Base-by-base conservation (phyloP, 2,888 invertebrate species). In the Archips crataeganus region DNA sequence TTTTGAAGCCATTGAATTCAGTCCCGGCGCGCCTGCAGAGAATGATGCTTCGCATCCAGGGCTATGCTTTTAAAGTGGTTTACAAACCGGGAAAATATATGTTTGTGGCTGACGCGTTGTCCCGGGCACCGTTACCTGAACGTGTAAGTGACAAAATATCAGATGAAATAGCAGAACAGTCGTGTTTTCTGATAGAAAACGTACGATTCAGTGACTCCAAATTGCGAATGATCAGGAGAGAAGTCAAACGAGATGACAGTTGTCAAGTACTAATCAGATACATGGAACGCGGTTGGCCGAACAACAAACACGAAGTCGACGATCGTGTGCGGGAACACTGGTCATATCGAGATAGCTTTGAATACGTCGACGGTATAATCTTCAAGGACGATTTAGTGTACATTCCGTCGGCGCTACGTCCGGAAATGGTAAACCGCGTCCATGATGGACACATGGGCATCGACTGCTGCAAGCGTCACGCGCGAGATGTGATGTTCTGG, bases 381-480 rank as follows among this genome's bases (percentile, higher is more conserved):
- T 80, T 82, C 54, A 79, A 79, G 8, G 62, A 74, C 6, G 64
- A 80, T 10, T 23, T 59, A 10, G 75, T 83, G 2, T 77, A 75
- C n/a, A 79, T 84, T 64, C 83, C 82, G 2, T 9, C 34, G 8
- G 3, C 13, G 0, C 54, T 83, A 42, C 71, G 80, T 2, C n/a
- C 13, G 2, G 74, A 78, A 4, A 83, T 83, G 80, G 47, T 82
- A 15, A 8, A 34, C 0, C 66, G 76, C 0, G 71, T 82, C 2
- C 84, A 83, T 54, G 81, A 82, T 32, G 82, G 81, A 0, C 83
- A 82, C 70, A 34, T 81, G 11, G 83, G 82, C 0, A 80, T 81
- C 8, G 82, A 83, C 9, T 59, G 78, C 2, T 80, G 80, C 60
- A 81, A 82, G 71, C 54, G 79, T 6, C 78, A 79, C 8, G 82